Evolutionary conservation across 1,140 invertebrate species (phyloP), one percentile per base, ranked within the genome.

Genomic region (Dendroctonus valens): DNA sequence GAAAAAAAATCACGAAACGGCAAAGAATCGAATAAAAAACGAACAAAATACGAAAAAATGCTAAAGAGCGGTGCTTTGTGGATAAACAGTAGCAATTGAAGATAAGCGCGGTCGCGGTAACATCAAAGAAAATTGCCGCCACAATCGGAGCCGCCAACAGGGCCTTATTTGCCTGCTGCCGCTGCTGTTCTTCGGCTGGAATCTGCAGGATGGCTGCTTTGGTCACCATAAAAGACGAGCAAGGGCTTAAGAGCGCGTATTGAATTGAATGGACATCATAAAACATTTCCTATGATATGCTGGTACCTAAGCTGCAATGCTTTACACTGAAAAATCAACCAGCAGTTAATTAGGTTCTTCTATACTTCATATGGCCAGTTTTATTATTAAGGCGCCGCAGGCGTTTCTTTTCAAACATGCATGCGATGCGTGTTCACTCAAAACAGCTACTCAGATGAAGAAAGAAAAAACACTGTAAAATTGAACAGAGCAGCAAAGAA

Each of bases 1-100:
- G n/a, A 57, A 41, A 14, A 38, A 12, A 57, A n/a, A 42, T 41
- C 41, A 57, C 15, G 15, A 57, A 57, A 57, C 42, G 12, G 54
- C 39, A 7, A 12, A 41, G 54, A 57, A 57, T 41, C 40, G 40
- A 12, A 8, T 42, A 61, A 61, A 51, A 41, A 37, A 12, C 50
- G 38, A 54, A 38, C 26, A 26, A 46, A 65, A 65, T 65, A 65
- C 62, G 52, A 52, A 65, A 65, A 65, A 57, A 65, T 65, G 62
- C 53, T 65, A 65, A 65, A 57, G 53, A 65, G 62, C 62, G 62
- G 62, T 55, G 50, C 62, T 65, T 65, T 61, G 59, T 63, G 69
- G 65, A 67, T 70, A 70, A 70, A 70, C 69, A 70, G 69, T 70
- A 70, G 69, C 69, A 70, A 70, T 70, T 67, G 69, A 64, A 70